Evolutionary conservation across 1,140 invertebrate genomes (phyloP), one percentile per base, ranked within the genome.

Genomic region (Cotesia chilonis): DNA sequence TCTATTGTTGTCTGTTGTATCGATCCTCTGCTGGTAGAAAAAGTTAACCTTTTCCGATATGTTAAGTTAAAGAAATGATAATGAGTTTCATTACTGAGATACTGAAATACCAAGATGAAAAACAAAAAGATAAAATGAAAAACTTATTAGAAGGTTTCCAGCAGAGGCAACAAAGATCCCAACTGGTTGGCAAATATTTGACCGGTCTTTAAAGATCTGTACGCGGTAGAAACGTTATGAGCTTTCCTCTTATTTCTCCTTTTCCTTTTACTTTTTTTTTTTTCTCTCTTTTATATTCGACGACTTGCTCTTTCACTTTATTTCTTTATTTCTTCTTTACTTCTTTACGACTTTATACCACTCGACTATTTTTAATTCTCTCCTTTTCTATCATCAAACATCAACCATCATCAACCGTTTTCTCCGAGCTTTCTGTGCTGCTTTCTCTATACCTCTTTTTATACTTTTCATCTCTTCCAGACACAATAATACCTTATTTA

Each of bases 111-210:
- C 17, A 4, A 55, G 17, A 12, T 55, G 60, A 36, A 73, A 70
- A 74, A 74, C 60, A 9, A 47, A 47, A 74, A 70, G 72, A 74
- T 59, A 59, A 70, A 65, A 74, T 74, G 61, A 74, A 73, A 70
- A 74, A 74, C 72, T 74, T 74, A 70, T 74, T 74, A 74, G 65
- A 70, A 41, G 71, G 68, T 52, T 41, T 74, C 37, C n/a, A 38
- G 3, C 6, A 14, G 41, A 47, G 41, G 41, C 41, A 7, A 47
- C 4, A 47, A 47, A 51, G 38, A 37, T 17, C 36, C 35, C n/a
- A 65, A 55, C 60, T 55, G n/a, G 37, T 68, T 70, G 52, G 57
- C 38, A 74, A 74, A 74, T 74, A 74, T 74, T 74, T 74, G 72
- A 74, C 72, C 66, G 59, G 72, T 69, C 71, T 69, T 54, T 68